Evolutionary conservation across 2,113 vertebrate genomes (phyloP).

Genomic region (Catagonus wagneri): DNA sequence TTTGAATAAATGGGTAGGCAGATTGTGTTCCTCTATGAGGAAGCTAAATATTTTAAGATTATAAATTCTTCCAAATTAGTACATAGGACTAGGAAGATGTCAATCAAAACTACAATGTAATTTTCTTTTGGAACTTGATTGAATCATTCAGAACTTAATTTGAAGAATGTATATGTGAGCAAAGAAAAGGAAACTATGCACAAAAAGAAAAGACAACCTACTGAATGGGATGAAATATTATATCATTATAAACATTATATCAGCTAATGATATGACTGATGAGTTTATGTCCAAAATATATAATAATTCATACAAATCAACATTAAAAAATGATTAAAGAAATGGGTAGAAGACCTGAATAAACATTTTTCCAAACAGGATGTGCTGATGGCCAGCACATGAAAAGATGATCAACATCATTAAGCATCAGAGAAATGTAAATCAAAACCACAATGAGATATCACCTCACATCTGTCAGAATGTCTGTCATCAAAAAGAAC

Average conservation of each 20-base stretch:
- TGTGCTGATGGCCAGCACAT: no score
- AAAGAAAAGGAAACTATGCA: neutral
- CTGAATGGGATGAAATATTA: neutral
- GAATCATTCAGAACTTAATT: slow-evolving; percentile 59
- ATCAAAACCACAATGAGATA: neutral
- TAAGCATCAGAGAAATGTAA: neutral
- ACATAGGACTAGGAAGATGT: slow-evolving; percentile 43
- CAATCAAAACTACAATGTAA: slow-evolving; percentile 58
- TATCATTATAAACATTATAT: no score
- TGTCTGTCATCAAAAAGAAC: neutral
- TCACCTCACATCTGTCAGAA: neutral
- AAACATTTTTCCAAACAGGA: neutral
- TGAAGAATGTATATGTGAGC: neutral
- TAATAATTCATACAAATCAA: neutral
- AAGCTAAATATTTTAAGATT: slow-evolving; percentile 61
- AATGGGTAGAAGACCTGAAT: neutral
- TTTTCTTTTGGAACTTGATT: slow-evolving; percentile 54
- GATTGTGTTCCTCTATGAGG: slow-evolving; percentile 14
- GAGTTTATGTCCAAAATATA: neutral
- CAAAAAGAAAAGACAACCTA: neutral
- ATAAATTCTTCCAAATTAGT: slow-evolving; percentile 69
- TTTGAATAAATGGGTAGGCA: slow-evolving; percentile 58
- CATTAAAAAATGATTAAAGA: neutral
- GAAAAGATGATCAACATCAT: neutral
- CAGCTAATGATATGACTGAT: neutral